phyloP scores from a whole-genome alignment of 2,797 vertebrate genomes.

The Streptopelia turtur region DNA sequence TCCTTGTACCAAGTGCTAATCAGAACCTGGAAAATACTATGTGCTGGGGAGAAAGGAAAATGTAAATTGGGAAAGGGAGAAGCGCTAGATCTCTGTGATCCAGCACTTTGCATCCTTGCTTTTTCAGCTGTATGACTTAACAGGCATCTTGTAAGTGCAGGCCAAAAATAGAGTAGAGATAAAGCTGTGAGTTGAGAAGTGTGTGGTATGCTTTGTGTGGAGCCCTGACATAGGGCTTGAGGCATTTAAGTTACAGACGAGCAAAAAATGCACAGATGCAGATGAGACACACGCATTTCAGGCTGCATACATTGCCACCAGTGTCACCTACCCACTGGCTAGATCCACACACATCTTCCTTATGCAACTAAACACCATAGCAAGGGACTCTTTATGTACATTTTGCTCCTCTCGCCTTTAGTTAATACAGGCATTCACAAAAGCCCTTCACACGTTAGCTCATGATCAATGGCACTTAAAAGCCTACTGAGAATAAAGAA shows the following conservation, averaged over 20 bases:
- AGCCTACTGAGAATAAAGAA: background rate
- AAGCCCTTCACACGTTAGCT: background rate
- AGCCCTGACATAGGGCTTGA: background rate
- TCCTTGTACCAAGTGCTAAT: background rate
- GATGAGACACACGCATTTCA: background rate
- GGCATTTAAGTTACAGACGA: background rate
- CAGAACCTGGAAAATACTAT: background rate
- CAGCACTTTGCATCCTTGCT: background rate
- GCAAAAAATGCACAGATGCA: background rate
- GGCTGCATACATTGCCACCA: background rate
- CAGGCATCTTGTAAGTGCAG: slow-evolving; percentile 12
- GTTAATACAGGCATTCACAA: background rate
- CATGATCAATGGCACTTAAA: background rate
- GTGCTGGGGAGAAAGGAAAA: background rate
- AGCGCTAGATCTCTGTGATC: background rate
- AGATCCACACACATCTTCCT: background rate
- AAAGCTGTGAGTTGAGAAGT: background rate
- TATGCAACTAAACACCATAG: background rate
- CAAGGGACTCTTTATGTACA: background rate
- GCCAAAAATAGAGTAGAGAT: slow-evolving; percentile 59
- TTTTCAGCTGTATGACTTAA: slow-evolving; percentile 40
- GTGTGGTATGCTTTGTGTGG: background rate
- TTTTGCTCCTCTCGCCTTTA: background rate
- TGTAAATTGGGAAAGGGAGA: background rate
- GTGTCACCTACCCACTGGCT: background rate